Percentiles rank a stretch among this genome's conserved stretches.
Evolutionary conservation across 2,888 invertebrate genomes (phyloP).

Genomic region (Nemotelus pantherinus): DNA sequence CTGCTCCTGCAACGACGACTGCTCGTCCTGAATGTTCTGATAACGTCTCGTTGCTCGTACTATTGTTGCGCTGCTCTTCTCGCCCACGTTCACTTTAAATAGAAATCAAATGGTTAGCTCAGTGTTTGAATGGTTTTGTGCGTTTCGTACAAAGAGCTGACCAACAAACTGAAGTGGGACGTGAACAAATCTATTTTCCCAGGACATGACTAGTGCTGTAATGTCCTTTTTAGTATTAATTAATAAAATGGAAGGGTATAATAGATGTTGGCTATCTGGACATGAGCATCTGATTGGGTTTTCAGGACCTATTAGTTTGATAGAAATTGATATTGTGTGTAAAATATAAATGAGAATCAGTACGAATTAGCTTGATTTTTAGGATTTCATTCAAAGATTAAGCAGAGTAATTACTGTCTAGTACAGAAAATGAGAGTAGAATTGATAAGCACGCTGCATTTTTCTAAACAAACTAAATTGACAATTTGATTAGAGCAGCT

Average conservation of each 20-base stretch:
- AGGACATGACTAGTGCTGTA: conserved; percentile 40
- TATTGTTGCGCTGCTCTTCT: conserved; percentile 34
- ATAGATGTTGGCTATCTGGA: conserved; percentile 38
- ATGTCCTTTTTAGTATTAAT: conserved; percentile 51
- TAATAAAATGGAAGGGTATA: conserved; percentile 48
- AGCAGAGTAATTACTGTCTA: no score
- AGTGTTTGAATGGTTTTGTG: conserved; percentile 47
- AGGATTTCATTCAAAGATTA: no score
- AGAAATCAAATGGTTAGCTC: conserved; percentile 48
- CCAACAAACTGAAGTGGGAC: conserved; percentile 24
- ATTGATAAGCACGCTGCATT: no score
- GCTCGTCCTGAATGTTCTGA: conserved; percentile 7
- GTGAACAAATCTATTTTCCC: conserved; percentile 19
- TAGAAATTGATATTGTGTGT: background rate
- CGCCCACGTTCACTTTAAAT: conserved; percentile 29
- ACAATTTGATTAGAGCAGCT: no score
- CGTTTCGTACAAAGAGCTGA: conserved; percentile 25
- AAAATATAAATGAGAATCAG: background rate
- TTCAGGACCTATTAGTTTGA: conserved; percentile 37
- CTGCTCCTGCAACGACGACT: conserved; percentile 8
- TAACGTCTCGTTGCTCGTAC: conserved; percentile 22
- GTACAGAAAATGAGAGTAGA: no score
- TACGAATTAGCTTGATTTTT: background rate
- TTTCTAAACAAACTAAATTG: no score
- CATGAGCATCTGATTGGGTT: conserved; percentile 45